These are phyloP conservation scores for Glaucomys volans DNA, from an alignment of 2,113 vertebrate species.

Conservation along the genomic window DNA sequence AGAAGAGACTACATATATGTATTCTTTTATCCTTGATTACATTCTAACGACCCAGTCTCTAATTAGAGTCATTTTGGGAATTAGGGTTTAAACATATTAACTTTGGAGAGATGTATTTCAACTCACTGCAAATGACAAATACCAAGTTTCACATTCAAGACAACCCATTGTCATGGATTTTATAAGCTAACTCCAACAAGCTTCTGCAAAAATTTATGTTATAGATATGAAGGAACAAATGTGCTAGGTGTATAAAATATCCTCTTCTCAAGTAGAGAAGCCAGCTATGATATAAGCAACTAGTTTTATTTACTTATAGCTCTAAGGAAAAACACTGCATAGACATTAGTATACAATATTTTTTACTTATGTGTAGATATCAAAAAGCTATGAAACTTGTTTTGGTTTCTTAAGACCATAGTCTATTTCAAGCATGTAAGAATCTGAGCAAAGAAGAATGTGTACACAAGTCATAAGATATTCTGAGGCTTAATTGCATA, in stretches of 20 bases:
- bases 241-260: neutral
- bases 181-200: neutral
- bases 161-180: neutral
- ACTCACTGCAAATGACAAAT: neutral
- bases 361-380: neutral
- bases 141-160: neutral
- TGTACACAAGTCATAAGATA: neutral
- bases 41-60: neutral
- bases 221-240: neutral
- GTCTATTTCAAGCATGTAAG: neutral
- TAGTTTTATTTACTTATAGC: neutral
- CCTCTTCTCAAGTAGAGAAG: neutral
- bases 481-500: constrained; percentile 21
- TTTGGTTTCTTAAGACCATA: constrained; percentile 25
- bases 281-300: neutral
- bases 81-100: neutral
- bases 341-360: neutral
- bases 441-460: neutral
- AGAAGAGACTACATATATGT: neutral
- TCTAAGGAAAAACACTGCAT: neutral
- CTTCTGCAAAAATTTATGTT: neutral
- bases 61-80: neutral
- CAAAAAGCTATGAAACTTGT: neutral
- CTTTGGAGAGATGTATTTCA: neutral
- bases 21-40: neutral